Percentiles rank a stretch among this genome's conserved stretches.
Evolutionary conservation across 2,888 invertebrate species (phyloP).

Genomic region (Stenodera caucasica): DNA sequence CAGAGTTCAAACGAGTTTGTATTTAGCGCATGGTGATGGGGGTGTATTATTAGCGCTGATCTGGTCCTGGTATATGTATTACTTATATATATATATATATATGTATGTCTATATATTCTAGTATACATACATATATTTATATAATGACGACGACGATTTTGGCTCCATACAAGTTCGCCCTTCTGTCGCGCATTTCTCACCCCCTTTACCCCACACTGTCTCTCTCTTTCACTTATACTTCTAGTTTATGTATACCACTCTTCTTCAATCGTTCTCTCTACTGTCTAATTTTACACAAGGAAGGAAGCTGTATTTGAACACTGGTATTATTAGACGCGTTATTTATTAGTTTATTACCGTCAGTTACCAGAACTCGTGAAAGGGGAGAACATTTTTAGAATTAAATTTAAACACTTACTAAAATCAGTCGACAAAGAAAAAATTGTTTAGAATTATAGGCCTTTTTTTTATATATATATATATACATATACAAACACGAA

Average conservation of each 20-base stretch:
- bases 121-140: constrained; percentile 22
- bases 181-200: constrained; percentile 34
- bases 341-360: constrained; percentile 51
- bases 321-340: constrained; percentile 50
- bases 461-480: too few relatives aligned
- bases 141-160: constrained; percentile 4
- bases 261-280: constrained; percentile 31
- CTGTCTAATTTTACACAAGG: constrained; percentile 49
- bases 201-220: constrained; percentile 26
- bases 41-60: constrained; percentile 43
- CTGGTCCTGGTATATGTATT: constrained; percentile 36
- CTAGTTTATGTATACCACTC: too few relatives aligned
- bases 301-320: constrained; percentile 47
- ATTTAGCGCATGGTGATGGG: constrained; percentile 37
- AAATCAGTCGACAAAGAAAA: constrained; percentile 11
- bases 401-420: constrained; percentile 37
- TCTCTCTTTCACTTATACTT: not conserved
- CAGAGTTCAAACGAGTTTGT: constrained; percentile 33
- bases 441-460: not conserved
- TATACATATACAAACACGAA: too few relatives aligned
- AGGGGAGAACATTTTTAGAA: constrained; percentile 44
- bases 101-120: too few relatives aligned
- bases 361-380: constrained; percentile 38
- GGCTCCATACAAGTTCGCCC: constrained; percentile 30
- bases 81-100: constrained; percentile 27